phyloP scores from a whole-genome alignment of 2,888 invertebrate species.

The Vandiemenella viatica region DNA sequence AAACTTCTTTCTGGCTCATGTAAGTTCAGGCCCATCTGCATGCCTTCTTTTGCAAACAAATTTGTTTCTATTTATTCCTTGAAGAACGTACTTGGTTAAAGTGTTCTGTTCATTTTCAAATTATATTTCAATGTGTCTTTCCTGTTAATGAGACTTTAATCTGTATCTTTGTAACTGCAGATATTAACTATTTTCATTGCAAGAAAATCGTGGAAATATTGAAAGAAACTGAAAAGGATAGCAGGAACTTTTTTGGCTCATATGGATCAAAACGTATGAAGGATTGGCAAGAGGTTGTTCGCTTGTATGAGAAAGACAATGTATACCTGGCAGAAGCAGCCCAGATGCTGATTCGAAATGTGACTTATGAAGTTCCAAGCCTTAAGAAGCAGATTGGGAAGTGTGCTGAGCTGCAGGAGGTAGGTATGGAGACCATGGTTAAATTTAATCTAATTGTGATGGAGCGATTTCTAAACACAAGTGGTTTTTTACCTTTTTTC shows the following conservation, averaged over 20 bases:
- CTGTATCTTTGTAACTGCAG: conserved; percentile 29
- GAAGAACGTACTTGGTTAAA: not conserved
- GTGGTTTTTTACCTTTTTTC: not conserved
- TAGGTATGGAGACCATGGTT: no score
- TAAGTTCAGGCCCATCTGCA: conserved; percentile 28
- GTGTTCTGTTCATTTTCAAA: no score
- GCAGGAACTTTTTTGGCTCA: conserved; percentile 88
- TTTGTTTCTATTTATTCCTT: not conserved
- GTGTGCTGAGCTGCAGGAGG: conserved; percentile 59
- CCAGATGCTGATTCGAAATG: conserved; percentile 80
- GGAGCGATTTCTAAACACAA: not conserved
- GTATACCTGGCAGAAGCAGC: conserved; percentile 84
- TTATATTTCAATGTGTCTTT: no score
- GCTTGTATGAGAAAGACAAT: conserved; percentile 76
- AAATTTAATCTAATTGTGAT: not conserved
- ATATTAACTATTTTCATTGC: conserved; percentile 90
- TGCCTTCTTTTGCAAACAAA: not conserved
- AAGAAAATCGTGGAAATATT: conserved; percentile 81
- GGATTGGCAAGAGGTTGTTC: conserved; percentile 89
- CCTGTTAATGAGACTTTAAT: no score
- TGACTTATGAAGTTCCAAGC: conserved; percentile 87
- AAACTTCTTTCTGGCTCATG: conserved; percentile 64
- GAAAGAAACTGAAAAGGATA: conserved; percentile 90
- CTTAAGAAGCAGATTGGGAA: conserved; percentile 81
- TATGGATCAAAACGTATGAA: conserved; percentile 97